These are phyloP conservation scores for Laticauda laticaudata DNA, from an alignment of 2,113 vertebrate genomes.

Conservation along the genomic window DNA sequence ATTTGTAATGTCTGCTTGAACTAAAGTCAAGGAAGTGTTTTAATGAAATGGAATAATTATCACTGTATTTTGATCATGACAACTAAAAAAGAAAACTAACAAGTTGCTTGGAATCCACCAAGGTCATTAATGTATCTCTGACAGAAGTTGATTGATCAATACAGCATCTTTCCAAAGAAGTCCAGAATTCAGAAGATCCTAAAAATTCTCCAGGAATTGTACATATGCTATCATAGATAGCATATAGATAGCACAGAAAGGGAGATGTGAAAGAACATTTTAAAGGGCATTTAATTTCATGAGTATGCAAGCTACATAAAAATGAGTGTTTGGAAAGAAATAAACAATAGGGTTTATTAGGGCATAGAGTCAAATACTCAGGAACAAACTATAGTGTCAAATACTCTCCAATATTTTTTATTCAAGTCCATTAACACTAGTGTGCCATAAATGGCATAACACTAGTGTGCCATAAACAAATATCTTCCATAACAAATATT, in stretches of 20 bases:
- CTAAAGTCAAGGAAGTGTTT: background rate
- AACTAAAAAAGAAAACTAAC: background rate
- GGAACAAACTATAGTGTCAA: background rate
- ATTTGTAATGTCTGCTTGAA: background rate
- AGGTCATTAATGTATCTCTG: background rate
- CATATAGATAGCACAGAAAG: background rate
- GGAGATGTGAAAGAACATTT: background rate
- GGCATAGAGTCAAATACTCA: background rate
- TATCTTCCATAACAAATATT: background rate
- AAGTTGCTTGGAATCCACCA: background rate
- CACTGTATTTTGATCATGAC: slow-evolving; percentile 3
- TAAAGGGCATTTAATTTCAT: background rate
- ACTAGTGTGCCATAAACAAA: background rate
- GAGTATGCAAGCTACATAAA: background rate
- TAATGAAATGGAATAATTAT: slow-evolving; percentile 11
- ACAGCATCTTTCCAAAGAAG: background rate
- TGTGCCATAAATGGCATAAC: background rate
- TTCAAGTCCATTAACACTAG: background rate
- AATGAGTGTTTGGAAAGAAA: background rate
- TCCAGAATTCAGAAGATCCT: background rate
- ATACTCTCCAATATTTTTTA: background rate
- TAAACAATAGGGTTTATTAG: background rate
- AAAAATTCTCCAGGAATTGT: background rate
- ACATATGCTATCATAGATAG: background rate
- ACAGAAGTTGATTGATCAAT: background rate